Evolutionary conservation across 2,888 invertebrate genomes (phyloP).

Genomic region (Baronia brevicornis): DNA sequence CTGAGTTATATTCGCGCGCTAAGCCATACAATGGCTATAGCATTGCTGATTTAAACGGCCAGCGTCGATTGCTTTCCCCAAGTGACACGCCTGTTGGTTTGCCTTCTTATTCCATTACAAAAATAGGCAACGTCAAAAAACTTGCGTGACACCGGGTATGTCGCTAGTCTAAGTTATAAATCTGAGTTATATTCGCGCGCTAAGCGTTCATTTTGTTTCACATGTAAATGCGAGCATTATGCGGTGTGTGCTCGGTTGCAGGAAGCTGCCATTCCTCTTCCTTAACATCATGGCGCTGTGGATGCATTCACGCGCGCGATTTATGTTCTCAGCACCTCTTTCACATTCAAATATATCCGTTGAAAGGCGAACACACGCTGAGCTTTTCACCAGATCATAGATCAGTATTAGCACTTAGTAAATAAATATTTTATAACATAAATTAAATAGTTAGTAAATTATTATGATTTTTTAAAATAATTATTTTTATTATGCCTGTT

Average conservation of each 20-base stretch:
- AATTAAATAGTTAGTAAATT: too few species aligned
- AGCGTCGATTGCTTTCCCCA: too few species aligned
- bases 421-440: too few species aligned
- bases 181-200: slow-evolving; percentile 16
- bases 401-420: slow-evolving; percentile 17
- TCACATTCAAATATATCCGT: slow-evolving; percentile 17
- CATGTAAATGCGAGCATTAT: slow-evolving; percentile 27
- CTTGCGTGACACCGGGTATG: too few species aligned
- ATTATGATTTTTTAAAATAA: too few species aligned
- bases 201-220: slow-evolving; percentile 27
- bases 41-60: too few species aligned
- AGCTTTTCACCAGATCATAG: slow-evolving; percentile 6
- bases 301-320: slow-evolving; percentile 11
- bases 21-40: too few species aligned
- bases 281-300: slow-evolving; percentile 13
- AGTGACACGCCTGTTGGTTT: too few species aligned
- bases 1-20: slow-evolving; percentile 17
- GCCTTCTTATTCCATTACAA: too few species aligned
- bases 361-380: slow-evolving; percentile 8
- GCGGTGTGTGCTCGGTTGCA: slow-evolving; percentile 12
- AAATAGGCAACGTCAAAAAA: too few species aligned
- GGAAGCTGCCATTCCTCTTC: slow-evolving; percentile 16
- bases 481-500: too few species aligned
- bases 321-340: slow-evolving; percentile 20
- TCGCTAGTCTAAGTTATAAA: slow-evolving; percentile 14